A percentile compares a stretch with the other conserved stretches of the same genome.
phyloP scores from a whole-genome alignment of 2,888 invertebrate species.

The Melieria omissa region DNA sequence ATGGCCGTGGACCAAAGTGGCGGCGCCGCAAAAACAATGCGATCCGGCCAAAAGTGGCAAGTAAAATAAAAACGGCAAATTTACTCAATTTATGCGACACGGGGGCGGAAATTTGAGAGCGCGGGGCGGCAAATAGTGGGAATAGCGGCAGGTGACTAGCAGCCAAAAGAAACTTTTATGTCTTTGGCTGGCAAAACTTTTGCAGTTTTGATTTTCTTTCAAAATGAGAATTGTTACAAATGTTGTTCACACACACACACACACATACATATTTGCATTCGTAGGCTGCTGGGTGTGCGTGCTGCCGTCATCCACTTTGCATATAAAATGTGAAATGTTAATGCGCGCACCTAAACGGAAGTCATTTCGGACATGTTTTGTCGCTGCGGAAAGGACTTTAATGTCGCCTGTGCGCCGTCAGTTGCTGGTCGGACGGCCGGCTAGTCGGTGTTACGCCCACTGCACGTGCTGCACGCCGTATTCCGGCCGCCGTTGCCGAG shows the following conservation, averaged over 20 bases:
- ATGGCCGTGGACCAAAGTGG: conserved; percentile 29
- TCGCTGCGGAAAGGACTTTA: conserved; percentile 35
- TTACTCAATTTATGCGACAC: conserved; percentile 45
- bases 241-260: too few relatives aligned
- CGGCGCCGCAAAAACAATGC: conserved; percentile 18
- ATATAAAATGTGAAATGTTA: conserved; percentile 10
- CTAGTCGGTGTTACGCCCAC: neutral
- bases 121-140: conserved; percentile 32
- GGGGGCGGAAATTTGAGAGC: conserved; percentile 9
- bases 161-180: conserved; percentile 26
- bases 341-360: conserved; percentile 41
- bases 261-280: too few relatives aligned
- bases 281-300: neutral
- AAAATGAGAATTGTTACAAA: neutral
- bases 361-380: conserved; percentile 39
- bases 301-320: neutral
- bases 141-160: conserved; percentile 44
- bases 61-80: conserved; percentile 28
- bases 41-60: conserved; percentile 34
- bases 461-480: neutral
- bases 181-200: conserved; percentile 7
- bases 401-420: conserved; percentile 6
- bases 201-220: neutral
- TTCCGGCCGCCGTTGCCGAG: conserved; percentile 13
- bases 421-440: neutral